Evolutionary conservation across 2,888 invertebrate genomes (phyloP), one percentile per base, ranked within the genome.

Genomic region (Himalopsyche kuldschensis): DNA sequence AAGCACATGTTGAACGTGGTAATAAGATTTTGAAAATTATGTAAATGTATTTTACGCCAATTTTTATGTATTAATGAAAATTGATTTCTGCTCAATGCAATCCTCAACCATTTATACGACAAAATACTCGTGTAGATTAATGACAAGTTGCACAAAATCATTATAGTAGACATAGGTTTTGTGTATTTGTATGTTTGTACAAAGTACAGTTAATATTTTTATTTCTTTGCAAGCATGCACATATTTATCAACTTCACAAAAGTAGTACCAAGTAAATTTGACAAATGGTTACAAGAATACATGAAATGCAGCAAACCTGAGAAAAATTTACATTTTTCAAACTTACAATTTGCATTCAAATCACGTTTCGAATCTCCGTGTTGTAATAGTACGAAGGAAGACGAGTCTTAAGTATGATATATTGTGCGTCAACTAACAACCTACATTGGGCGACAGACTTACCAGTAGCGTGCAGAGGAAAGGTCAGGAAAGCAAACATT

Each of bases 391-490:
- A 46, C n/a, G n/a, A 78, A 30, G 78, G 79, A 78, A 77, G 83
- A 79, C 79, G 81, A 79, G 47, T 69, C 80, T 80, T 79, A 83
- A 83, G 83, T 81, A 79, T 85, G 85, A 85, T 83, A 80, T 85
- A 85, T 85, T 81, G 77, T 81, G 48, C 77, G 81, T 85, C 85
- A 83, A 75, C 77, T 69, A 4, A 48, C n/a, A 48, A 77, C 30
- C 32, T 81, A 31, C 78, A 31, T 17, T 41, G 75, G 82, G 31
- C 75, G 32, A 75, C 48, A 10, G 31, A 27, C 41, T 31, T 11
- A 35, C 17, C 76, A 32, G 76, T 35, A 20, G 24, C 35, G 41
- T 35, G 76, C 10, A 32, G 17, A 17, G 35, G 41, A 76, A 76
- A 76, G 32, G 76, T 32, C 35, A 76, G 32, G 69, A 79, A 41